Base-by-base conservation (phyloP, 2,888 invertebrate species). In the Heliconius ismenius region DNA sequence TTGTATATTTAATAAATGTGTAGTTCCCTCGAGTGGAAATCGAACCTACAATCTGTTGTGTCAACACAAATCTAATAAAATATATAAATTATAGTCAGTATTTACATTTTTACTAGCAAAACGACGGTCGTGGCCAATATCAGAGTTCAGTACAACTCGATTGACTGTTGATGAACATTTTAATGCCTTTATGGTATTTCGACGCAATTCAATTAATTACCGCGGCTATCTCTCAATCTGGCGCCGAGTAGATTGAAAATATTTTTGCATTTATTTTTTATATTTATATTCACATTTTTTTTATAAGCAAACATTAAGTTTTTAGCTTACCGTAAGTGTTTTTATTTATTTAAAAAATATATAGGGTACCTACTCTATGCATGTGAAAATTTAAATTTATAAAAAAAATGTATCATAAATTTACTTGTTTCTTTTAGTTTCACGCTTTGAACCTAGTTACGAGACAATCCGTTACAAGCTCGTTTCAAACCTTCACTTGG, bases 201-300 rank as follows among this genome's bases (percentile, higher is more conserved):
- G 26, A 21, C 26, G 26, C 54, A 69, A 69, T 28, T 28, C 69
- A 54, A 69, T 54, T 54, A 69, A 69, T 54, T 54, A 32, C 28
- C 54, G 39, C 60, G 62, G 60, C 74, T 72, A 70, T 68, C 21
- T 49, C 49, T 43, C 49, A 68, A 68, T 68, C 18, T 1, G 26
- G 49, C 26, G 13, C 24, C 24, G 39, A 36, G n/a, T 24, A 15
- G n/a, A 15, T 49, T 24, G 36, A 15, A 24, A 54, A 54, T 21
- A 54, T 21, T 68, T 26, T 43, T 26, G 68, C 26, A 26, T 49
- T 49, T 68, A 43, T 21, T 21, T 64, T 64, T 32, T 32, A 32
- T 49, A 1, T 68, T n/a, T n/a, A 26, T 49, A 10, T 43, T 1
- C 24, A 62, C 13, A 32, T 7, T 6, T 13, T 62, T 62, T 60